Evolutionary conservation across 2,113 vertebrate genomes (phyloP).

Genomic region (Columba livia): DNA sequence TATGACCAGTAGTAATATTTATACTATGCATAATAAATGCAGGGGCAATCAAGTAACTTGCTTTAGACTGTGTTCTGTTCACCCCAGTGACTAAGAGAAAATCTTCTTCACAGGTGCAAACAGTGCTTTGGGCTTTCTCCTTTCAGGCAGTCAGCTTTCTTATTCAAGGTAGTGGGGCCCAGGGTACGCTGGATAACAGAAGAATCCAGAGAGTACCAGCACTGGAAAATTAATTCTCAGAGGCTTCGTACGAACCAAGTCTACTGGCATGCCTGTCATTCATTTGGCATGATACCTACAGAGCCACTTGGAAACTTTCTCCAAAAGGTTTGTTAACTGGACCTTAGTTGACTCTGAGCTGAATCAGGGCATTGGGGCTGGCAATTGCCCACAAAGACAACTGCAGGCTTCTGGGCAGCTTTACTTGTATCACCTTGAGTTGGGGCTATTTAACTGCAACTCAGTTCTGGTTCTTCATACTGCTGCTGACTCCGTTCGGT

Average conservation of each 20-base stretch:
- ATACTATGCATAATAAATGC: not conserved
- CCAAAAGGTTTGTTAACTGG: not conserved
- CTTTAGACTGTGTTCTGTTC: not conserved
- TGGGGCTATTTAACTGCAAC: not conserved
- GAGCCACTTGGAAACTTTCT: not conserved
- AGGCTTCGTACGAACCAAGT: not conserved
- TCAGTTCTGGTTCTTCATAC: not conserved
- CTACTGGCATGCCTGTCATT: not conserved
- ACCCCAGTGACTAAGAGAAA: not conserved
- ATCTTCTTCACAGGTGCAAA: not conserved
- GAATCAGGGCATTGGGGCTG: not conserved
- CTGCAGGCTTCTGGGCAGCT: not conserved
- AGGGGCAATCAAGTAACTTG: not conserved
- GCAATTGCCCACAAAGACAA: not conserved
- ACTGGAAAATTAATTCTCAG: not conserved
- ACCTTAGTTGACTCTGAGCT: not conserved
- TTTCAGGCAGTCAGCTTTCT: not conserved
- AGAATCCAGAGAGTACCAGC: not conserved
- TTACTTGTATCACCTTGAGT: not conserved
- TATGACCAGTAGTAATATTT: not conserved
- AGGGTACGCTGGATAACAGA: not conserved
- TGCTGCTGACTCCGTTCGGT: not conserved
- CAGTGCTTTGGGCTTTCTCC: not conserved
- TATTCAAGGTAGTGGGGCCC: not conserved
- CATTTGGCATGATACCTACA: not conserved